These are phyloP conservation scores for Balaeniceps rex DNA, from an alignment of 2,113 vertebrate genomes.

Conservation along the genomic window DNA sequence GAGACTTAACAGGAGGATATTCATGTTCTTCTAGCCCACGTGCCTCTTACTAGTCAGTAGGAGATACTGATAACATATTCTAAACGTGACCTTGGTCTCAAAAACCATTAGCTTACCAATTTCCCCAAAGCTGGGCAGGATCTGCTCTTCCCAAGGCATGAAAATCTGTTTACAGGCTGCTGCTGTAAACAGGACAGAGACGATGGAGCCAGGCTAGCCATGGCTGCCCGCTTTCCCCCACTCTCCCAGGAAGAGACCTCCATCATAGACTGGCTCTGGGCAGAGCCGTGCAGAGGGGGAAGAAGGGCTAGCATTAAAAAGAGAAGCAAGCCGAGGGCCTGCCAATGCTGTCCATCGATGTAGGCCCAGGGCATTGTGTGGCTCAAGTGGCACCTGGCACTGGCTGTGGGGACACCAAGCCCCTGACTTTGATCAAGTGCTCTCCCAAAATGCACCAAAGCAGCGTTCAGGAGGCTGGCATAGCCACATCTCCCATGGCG, in stretches of 20 bases:
- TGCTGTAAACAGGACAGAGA: neutral
- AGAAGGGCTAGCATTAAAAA: neutral
- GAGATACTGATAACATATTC: neutral
- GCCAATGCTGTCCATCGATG: neutral
- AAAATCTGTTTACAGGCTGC: neutral
- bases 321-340: neutral
- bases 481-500: fast-evolving
- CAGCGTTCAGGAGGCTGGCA: neutral
- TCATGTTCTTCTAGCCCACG: neutral
- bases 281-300: neutral
- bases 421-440: neutral
- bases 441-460: neutral
- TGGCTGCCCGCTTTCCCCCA: neutral
- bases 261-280: neutral
- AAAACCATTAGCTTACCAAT: neutral
- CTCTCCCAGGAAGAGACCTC: neutral
- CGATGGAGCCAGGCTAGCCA: neutral
- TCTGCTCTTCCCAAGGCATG: neutral
- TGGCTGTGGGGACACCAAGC: neutral
- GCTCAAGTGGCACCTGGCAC: too few relatives aligned
- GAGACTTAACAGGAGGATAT: neutral
- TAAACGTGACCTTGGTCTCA: neutral
- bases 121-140: neutral
- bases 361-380: neutral
- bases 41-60: neutral